Percentiles rank a stretch among this genome's conserved stretches.
These are phyloP conservation scores for Spongilla lacustris DNA, from an alignment of 37 sponge, comb jelly and placozoan species.

Conservation along the genomic window DNA sequence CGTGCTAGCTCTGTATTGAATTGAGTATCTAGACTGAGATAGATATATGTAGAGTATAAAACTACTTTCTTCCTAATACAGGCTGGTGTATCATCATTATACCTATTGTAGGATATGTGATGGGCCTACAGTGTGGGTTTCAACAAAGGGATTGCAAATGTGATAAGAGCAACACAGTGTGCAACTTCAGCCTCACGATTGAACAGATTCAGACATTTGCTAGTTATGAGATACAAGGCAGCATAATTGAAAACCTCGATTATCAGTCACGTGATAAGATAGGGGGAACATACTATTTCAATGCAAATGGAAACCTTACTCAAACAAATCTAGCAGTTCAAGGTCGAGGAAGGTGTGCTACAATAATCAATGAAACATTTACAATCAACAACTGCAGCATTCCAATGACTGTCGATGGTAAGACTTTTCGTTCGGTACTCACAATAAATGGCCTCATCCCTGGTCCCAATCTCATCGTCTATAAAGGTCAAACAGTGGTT, in stretches of 20 bases:
- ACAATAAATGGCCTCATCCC: slow-evolving; percentile 64
- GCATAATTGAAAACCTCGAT: not conserved
- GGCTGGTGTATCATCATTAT: no score
- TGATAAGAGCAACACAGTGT: not conserved
- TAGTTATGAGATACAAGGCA: slow-evolving; percentile 22
- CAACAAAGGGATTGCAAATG: no score
- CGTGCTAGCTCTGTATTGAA: no score
- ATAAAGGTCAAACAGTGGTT: slow-evolving; percentile 28
- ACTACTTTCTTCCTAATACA: no score
- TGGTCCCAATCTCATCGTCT: slow-evolving; percentile 66
- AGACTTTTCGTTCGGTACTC: slow-evolving; percentile 47
- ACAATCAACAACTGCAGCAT: slow-evolving; percentile 25
- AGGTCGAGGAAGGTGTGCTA: slow-evolving; percentile 1
- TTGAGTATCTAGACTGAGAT: no score
- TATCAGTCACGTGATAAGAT: not conserved
- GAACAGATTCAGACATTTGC: slow-evolving; percentile 66
- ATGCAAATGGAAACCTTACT: not conserved
- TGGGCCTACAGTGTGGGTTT: no score
- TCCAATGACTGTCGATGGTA: slow-evolving; percentile 51
- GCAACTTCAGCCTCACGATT: slow-evolving; percentile 41
- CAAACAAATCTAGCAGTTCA: not conserved
- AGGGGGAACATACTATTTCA: slow-evolving; percentile 19
- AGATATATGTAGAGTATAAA: no score
- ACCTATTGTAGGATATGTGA: no score
- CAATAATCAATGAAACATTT: not conserved